Percentiles rank a stretch among this genome's conserved stretches.
phyloP scores from a whole-genome alignment of 2,113 vertebrate genomes.

The Picathartes gymnocephalus region DNA sequence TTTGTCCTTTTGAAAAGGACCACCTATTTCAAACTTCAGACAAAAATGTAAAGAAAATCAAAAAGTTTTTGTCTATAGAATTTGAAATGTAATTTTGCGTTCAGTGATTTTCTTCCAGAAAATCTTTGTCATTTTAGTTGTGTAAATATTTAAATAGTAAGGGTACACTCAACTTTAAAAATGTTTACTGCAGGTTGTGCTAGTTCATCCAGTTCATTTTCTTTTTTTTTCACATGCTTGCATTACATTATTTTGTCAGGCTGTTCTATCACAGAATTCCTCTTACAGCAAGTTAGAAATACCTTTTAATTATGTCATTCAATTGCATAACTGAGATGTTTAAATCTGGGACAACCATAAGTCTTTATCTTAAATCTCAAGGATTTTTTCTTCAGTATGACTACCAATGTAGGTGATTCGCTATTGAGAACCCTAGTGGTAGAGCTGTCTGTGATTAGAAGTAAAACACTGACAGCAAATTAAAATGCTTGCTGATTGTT shows the following conservation, averaged over 20 bases:
- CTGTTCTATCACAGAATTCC: not conserved
- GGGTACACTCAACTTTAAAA: not conserved
- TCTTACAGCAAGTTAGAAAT: not conserved
- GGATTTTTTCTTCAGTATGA: not conserved
- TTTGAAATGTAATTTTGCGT: not conserved
- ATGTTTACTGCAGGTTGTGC: not conserved
- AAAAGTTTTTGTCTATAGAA: not conserved
- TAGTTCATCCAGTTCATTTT: not conserved
- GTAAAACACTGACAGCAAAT: not conserved
- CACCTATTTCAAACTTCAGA: not conserved
- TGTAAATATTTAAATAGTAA: not conserved
- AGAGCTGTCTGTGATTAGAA: not conserved
- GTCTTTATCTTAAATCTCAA: not conserved
- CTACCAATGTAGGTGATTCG: not conserved
- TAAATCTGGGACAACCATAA: not conserved
- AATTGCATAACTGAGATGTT: not conserved
- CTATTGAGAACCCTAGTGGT: not conserved
- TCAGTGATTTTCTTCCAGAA: not conserved
- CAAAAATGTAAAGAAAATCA: not conserved
- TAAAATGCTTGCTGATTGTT: not conserved
- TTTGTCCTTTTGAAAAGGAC: not conserved
- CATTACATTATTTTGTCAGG: not conserved
- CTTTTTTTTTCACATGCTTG: not conserved
- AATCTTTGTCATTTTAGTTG: not conserved
- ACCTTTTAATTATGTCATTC: not conserved